phyloP scores from a whole-genome alignment of 2,113 vertebrate genomes.

The Procavia capensis region DNA sequence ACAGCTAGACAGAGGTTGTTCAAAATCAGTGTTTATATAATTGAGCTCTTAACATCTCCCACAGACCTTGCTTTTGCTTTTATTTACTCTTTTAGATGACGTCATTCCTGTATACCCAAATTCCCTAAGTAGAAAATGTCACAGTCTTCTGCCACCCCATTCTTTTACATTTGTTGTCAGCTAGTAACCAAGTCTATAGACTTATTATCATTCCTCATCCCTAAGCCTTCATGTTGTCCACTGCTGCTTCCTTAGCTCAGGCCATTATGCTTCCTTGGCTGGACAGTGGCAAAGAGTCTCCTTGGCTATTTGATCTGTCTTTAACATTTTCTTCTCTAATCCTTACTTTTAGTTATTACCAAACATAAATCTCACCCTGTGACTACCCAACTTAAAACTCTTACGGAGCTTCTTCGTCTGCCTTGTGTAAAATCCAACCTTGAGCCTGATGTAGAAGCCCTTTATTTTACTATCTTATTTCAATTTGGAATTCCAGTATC shows the following conservation, averaged over 20 bases:
- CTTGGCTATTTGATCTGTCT: neutral
- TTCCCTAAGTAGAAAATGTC: neutral
- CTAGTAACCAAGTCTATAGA: neutral
- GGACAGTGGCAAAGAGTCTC: neutral
- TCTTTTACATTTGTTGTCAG: neutral
- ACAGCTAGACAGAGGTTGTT: neutral
- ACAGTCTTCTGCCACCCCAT: neutral
- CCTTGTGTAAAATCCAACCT: neutral
- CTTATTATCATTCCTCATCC: neutral
- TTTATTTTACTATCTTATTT: slow-evolving; percentile 11
- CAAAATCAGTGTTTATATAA: neutral
- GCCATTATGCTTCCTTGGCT: neutral
- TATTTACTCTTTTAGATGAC: neutral
- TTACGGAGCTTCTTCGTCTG: neutral
- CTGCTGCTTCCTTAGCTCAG: neutral
- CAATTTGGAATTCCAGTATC: neutral
- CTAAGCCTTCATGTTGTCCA: neutral
- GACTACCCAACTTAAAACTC: neutral
- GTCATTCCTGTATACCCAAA: neutral
- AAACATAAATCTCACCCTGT: slow-evolving; percentile 4
- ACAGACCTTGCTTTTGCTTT: neutral
- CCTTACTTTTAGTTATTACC: slow-evolving; percentile 5
- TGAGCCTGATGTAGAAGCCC: neutral
- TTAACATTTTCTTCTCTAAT: neutral
- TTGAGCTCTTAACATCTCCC: neutral